Percentiles rank a stretch among this genome's conserved stretches.
Conservation (phyloP, 92 coral and sea anemone genomes). For the Porites cylindrica region DNA sequence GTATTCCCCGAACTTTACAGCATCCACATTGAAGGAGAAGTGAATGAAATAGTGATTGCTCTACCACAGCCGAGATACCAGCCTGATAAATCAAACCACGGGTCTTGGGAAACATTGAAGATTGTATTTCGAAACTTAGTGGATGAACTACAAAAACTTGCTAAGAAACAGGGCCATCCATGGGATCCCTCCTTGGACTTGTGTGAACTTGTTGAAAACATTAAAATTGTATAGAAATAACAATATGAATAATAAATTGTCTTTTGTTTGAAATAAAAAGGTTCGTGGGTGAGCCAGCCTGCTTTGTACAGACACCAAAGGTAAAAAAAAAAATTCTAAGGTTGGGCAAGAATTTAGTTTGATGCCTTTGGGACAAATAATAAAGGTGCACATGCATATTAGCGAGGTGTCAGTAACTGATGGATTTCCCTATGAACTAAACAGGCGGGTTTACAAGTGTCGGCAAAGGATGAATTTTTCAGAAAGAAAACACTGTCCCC, state of each 20-base stretch:
- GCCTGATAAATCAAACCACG: not conserved
- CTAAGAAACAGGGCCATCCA: not conserved
- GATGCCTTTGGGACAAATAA: no score
- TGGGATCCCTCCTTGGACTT: not conserved
- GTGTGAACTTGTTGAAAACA: not conserved
- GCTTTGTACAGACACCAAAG: no score
- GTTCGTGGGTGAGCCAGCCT: no score
- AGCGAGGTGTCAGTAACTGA: no score
- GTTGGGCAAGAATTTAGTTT: no score
- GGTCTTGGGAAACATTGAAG: not conserved
- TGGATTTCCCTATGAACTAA: no score
- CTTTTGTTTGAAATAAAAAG: not conserved
- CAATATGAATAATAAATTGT: not conserved
- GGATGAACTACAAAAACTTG: not conserved
- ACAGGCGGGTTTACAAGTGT: not conserved
- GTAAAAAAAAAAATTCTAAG: no score
- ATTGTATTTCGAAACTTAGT: not conserved
- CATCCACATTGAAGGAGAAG: conserved; percentile 75
- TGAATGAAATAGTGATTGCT: conserved; percentile 82
- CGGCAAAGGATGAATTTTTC: not conserved
- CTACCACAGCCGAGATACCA: conserved; percentile 39
- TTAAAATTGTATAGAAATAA: not conserved
- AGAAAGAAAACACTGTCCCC: not conserved
- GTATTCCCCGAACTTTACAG: conserved; percentile 73
- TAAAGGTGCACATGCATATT: no score